Percentiles rank a stretch among this genome's conserved stretches.
These are phyloP conservation scores for Typhlichthys subterraneus DNA, from an alignment of 2,797 vertebrate species.

Conservation along the genomic window DNA sequence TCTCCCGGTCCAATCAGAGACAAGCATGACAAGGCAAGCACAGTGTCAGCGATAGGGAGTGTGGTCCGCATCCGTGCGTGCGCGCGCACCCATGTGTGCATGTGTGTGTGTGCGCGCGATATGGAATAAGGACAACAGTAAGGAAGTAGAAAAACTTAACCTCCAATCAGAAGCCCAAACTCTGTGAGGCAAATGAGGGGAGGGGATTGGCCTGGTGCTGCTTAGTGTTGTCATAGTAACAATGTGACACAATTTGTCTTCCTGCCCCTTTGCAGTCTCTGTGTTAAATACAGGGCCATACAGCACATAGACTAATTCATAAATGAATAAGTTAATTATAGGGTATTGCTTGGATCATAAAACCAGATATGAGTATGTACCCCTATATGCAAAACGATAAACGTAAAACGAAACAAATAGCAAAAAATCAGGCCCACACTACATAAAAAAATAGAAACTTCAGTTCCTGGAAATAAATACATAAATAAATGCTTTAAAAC, in stretches of 20 bases:
- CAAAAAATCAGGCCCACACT: slow-evolving; percentile 76
- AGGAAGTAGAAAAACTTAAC: slow-evolving; percentile 59
- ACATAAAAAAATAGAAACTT: slow-evolving; percentile 71
- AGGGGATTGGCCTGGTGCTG: background rate
- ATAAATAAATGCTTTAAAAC: slow-evolving; percentile 82
- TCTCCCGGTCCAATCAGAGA: slow-evolving; percentile 57
- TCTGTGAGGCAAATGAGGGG: slow-evolving; percentile 22
- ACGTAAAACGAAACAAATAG: slow-evolving; percentile 30
- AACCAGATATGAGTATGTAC: slow-evolving; percentile 48
- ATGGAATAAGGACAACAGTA: slow-evolving; percentile 59
- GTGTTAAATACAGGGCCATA: slow-evolving; percentile 64
- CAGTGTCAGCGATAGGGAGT: slow-evolving; percentile 51
- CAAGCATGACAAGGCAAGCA: slow-evolving; percentile 56
- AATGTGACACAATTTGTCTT: slow-evolving; percentile 1
- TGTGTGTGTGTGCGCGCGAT: slow-evolving; percentile 35
- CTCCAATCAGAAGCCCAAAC: slow-evolving; percentile 53
- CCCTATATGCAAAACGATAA: slow-evolving; percentile 47
- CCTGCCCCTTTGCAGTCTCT: slow-evolving; percentile 41
- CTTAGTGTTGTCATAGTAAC: background rate
- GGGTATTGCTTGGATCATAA: slow-evolving; percentile 77
- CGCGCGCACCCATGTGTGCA: slow-evolving; percentile 1
- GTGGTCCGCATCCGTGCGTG: background rate
- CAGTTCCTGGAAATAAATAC: slow-evolving; percentile 74
- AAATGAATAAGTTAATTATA: slow-evolving; percentile 36
- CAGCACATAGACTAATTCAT: slow-evolving; percentile 49